These are phyloP conservation scores for Microchrysa polita DNA, from an alignment of 2,888 invertebrate genomes.

Conservation along the genomic window DNA sequence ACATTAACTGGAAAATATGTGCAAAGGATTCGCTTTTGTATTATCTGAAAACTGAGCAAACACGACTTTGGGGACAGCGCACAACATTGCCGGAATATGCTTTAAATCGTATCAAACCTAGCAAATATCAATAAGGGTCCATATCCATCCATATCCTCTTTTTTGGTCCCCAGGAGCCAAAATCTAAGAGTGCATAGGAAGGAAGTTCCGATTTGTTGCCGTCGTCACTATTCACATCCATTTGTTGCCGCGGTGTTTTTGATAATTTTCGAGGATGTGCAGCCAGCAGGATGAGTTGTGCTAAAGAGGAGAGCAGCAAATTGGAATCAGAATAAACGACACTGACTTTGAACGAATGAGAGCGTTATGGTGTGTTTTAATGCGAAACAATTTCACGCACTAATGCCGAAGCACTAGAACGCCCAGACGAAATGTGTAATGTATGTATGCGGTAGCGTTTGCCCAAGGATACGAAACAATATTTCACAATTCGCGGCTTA, in stretches of 20 bases:
- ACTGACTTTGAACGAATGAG: too few relatives aligned
- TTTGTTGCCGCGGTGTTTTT: neutral
- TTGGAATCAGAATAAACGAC: too few relatives aligned
- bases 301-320: too few relatives aligned
- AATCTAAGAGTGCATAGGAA: too few relatives aligned
- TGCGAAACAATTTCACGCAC: slow-evolving; percentile 25
- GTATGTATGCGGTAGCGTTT: too few relatives aligned
- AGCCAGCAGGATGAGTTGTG: neutral
- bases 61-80: slow-evolving; percentile 29
- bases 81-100: slow-evolving; percentile 22
- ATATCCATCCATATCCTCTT: too few relatives aligned
- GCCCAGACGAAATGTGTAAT: neutral
- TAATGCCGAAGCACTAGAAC: neutral
- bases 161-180: neutral
- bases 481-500: slow-evolving; percentile 39
- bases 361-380: neutral
- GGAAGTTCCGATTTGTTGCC: too few relatives aligned
- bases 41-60: slow-evolving; percentile 24
- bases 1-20: slow-evolving; percentile 12
- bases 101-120: slow-evolving; percentile 20
- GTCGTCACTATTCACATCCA: too few relatives aligned
- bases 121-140: slow-evolving; percentile 39
- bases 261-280: neutral
- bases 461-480: slow-evolving; percentile 23
- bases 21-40: slow-evolving; percentile 27